phyloP scores from a whole-genome alignment of 2,797 vertebrate species.

The Acrossocheilus fasciatus region DNA sequence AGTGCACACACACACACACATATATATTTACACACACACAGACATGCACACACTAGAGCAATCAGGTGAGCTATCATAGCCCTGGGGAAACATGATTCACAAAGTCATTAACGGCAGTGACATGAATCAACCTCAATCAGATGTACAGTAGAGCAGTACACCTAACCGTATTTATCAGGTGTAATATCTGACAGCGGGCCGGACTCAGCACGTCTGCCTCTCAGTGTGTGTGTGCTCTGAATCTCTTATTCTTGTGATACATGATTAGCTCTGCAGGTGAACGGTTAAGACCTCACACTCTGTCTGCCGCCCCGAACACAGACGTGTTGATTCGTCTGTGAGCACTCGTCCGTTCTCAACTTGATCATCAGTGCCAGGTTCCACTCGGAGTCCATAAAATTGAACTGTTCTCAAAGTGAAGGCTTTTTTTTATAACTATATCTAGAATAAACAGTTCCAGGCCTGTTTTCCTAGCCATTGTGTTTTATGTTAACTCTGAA shows the following conservation, averaged over 20 bases:
- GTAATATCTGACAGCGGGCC: conserved; percentile 56
- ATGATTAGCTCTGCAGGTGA: conserved; percentile 45
- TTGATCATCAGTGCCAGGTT: conserved; percentile 26
- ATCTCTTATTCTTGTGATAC: conserved; percentile 31
- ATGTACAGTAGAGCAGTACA: conserved; percentile 64
- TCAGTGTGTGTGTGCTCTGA: not conserved
- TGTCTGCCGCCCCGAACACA: not conserved
- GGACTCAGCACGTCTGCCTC: not conserved
- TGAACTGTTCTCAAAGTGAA: not conserved
- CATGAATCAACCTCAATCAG: conserved; percentile 67
- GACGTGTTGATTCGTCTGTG: conserved; percentile 16
- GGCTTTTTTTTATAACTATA: not conserved
- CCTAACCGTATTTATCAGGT: conserved; percentile 56
- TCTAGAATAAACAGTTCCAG: not conserved
- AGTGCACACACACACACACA: not conserved
- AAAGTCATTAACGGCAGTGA: conserved; percentile 63
- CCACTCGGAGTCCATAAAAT: not conserved
- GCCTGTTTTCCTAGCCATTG: not conserved
- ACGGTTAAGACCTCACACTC: conserved; percentile 25
- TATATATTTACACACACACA: not conserved
- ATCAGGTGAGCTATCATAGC: conserved; percentile 56
- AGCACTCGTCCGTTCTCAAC: not conserved
- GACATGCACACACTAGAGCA: conserved; percentile 12
- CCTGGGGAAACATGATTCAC: conserved; percentile 67
- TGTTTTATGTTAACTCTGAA: conserved; percentile 12